A percentile compares a stretch with the other conserved stretches of the same genome.
These are phyloP conservation scores for Timema cristinae DNA, from an alignment of 2,888 invertebrate genomes.

Conservation along the genomic window DNA sequence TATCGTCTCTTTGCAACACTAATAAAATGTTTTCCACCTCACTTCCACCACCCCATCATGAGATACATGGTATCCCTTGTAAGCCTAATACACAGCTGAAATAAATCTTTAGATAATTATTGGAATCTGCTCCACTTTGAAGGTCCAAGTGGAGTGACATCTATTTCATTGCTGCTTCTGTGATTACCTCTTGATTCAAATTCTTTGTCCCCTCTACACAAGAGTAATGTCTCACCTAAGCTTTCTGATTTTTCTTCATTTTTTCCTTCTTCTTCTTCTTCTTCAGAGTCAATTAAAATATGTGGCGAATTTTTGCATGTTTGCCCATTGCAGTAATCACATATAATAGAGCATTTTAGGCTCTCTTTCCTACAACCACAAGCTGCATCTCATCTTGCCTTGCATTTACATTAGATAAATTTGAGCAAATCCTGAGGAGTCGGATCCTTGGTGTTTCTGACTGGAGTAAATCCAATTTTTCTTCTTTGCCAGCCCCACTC, in stretches of 20 bases:
- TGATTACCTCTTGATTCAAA: neutral
- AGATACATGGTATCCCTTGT: slow-evolving; percentile 32
- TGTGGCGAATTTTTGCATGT: slow-evolving; percentile 33
- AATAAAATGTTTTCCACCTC: neutral
- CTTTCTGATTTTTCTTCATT: slow-evolving; percentile 32
- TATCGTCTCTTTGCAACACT: too few relatives aligned
- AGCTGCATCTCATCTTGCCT: slow-evolving; percentile 14
- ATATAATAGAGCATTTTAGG: slow-evolving; percentile 21
- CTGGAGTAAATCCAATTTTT: slow-evolving; percentile 23
- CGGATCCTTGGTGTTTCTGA: slow-evolving; percentile 25
- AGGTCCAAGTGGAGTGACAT: slow-evolving; percentile 26
- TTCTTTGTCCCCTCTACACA: slow-evolving; percentile 29
- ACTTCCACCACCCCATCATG: slow-evolving; percentile 16
- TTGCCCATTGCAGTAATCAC: slow-evolving; percentile 27
- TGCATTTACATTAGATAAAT: slow-evolving; percentile 22
- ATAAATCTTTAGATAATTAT: slow-evolving; percentile 19
- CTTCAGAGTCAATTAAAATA: slow-evolving; percentile 33
- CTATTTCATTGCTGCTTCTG: slow-evolving; percentile 23
- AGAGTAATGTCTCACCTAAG: slow-evolving; percentile 28
- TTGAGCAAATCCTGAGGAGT: slow-evolving; percentile 27
- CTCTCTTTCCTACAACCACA: slow-evolving; percentile 26
- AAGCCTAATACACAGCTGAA: slow-evolving; percentile 38
- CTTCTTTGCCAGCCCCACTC: slow-evolving; percentile 32
- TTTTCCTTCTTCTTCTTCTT: slow-evolving; percentile 36
- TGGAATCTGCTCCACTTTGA: slow-evolving; percentile 22